A percentile compares a stretch with the other conserved stretches of the same genome.
Conservation (phyloP, 2,113 vertebrate genomes). For the Bos javanicus region DNA sequence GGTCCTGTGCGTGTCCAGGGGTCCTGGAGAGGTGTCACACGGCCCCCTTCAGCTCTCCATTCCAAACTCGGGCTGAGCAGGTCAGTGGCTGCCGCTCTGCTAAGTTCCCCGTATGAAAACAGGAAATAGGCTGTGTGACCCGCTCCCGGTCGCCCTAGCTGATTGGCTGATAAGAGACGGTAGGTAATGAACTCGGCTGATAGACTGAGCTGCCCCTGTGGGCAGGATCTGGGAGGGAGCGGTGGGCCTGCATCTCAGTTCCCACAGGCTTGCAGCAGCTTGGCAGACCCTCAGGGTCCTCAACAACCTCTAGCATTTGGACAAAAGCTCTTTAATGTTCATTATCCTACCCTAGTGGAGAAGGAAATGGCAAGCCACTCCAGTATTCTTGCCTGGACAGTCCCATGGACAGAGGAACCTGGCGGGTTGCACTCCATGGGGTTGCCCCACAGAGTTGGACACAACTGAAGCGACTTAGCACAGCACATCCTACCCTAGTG, state of each 20-base stretch:
- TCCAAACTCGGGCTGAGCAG: not conserved
- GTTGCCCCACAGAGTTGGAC: not conserved
- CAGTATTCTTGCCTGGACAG: not conserved
- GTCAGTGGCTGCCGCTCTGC: not conserved
- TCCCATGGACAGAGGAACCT: not conserved
- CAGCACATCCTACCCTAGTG: not conserved
- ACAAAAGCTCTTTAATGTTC: not conserved
- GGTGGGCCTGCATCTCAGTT: not conserved
- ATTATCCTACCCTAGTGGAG: not conserved
- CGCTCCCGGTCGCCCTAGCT: not conserved
- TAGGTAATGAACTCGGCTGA: not conserved
- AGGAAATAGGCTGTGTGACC: conserved; percentile 56
- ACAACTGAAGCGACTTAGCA: not conserved
- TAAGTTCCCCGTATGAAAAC: conserved; percentile 60
- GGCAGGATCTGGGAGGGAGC: not conserved
- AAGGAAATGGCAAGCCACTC: not conserved
- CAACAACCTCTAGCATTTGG: not conserved
- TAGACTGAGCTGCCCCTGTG: not conserved
- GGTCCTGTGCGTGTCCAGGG: not conserved
- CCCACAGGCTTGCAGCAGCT: not conserved
- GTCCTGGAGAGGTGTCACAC: not conserved
- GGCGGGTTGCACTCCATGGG: not conserved
- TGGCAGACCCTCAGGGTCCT: not conserved
- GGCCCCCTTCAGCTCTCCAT: not conserved
- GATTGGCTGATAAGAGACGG: conserved; percentile 40